Evolutionary conservation across 2,888 invertebrate genomes (phyloP), one percentile per base, ranked within the genome.

Genomic region (Pterobdella sp.): DNA sequence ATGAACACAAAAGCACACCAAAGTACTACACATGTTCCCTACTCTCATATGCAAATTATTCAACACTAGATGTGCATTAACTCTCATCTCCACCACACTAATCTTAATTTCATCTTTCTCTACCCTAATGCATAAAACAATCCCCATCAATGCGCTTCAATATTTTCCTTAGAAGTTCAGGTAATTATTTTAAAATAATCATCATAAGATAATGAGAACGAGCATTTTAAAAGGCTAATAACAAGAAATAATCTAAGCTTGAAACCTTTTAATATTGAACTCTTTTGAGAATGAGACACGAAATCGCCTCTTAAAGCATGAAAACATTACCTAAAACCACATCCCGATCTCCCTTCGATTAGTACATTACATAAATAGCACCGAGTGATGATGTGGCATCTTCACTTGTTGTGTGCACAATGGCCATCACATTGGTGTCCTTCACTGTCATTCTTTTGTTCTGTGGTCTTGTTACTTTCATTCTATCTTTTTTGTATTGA

Each of bases 31-130:
- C 26, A 56, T 29, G 42, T 22, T 22, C 7, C 65, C 10, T 31
- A 29, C 65, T 14, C n/a, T 66, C 66, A 56, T 56, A 56, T 56
- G 60, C 60, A 56, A 56, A 56, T 56, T 56, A 56, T 56, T 56
- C 60, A 56, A 22, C n/a, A 22, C 60, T 26, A 56, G n/a, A 56
- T n/a, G n/a, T n/a, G n/a, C 60, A 42, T 42, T 18, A 42, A 42
- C 42, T 42, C 42, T 42, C 18, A 7, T 42, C 18, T 18, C 42
- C 10, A 14, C 42, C 42, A 14, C 42, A 42, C 18, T 18, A 42
- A 14, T 42, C 60, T 26, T 56, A 26, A 22, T 42, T 14, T 42
- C 42, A n/a, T 56, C 14, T 22, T 18, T 26, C 4, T 56, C n/a
- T 22, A 14, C 60, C 26, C 26, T 56, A 22, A n/a, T n/a, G n/a